Conservation (phyloP, 2,113 vertebrate species). For the Nestor notabilis region DNA sequence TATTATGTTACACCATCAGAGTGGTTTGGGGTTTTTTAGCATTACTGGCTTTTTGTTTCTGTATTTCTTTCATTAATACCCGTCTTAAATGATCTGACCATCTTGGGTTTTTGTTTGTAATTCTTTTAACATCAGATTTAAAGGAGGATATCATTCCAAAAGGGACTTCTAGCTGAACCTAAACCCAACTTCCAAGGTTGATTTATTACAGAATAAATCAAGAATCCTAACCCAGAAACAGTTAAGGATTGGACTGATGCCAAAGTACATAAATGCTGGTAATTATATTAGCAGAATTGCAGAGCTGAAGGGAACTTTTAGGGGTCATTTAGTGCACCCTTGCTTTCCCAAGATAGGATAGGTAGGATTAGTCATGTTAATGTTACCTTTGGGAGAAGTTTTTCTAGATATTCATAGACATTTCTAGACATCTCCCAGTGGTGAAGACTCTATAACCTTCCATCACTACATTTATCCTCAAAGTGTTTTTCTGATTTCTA, state of each 20-base stretch:
- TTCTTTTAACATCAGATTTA: conserved; percentile 48
- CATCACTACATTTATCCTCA: neutral
- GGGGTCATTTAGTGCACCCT: neutral
- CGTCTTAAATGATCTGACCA: neutral
- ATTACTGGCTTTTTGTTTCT: neutral
- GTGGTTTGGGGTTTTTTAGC: fast-evolving
- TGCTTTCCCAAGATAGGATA: neutral
- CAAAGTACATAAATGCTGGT: neutral
- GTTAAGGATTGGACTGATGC: neutral
- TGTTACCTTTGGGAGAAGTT: neutral
- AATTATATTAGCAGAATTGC: neutral
- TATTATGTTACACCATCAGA: neutral
- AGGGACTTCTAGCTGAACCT: neutral
- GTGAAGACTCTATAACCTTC: neutral
- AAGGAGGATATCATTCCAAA: conserved; percentile 47
- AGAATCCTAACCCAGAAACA: neutral
- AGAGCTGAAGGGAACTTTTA: neutral
- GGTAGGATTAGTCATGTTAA: neutral
- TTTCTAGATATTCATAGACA: neutral
- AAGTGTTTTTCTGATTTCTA: neutral
- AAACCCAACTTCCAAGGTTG: neutral
- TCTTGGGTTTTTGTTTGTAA: neutral
- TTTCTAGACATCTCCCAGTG: neutral
- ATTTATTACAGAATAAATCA: neutral
- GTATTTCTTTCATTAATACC: neutral